Conservation (phyloP, 2,113 vertebrate species). For the Centropus bengalensis region DNA sequence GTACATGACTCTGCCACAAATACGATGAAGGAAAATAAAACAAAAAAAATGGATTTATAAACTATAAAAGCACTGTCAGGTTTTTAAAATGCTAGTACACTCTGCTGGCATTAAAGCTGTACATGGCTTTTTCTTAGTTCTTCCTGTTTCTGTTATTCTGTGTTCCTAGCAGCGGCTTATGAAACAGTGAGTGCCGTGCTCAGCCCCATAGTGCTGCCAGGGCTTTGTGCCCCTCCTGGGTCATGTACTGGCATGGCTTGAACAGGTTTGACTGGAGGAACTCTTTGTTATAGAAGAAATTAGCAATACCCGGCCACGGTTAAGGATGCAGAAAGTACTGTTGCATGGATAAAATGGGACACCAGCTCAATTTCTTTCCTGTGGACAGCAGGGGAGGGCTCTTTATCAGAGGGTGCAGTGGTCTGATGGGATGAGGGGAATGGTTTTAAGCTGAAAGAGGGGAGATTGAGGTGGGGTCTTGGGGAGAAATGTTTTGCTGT, state of each 20-base stretch:
- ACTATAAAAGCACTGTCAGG: neutral
- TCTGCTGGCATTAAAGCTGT: conserved; percentile 21
- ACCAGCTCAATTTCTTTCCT: neutral
- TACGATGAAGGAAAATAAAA: conserved; percentile 64
- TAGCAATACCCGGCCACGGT: neutral
- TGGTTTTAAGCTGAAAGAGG: no score
- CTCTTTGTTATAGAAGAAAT: neutral
- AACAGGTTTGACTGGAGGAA: neutral
- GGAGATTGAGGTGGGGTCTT: no score
- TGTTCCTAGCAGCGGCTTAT: neutral
- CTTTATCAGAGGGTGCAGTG: no score
- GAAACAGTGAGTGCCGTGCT: neutral
- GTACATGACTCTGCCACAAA: conserved; percentile 61
- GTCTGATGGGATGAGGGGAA: no score
- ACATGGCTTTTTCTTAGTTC: neutral
- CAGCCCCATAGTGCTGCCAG: neutral
- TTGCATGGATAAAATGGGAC: neutral
- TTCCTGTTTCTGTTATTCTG: neutral
- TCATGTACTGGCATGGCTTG: neutral
- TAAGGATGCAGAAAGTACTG: neutral
- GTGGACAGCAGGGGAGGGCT: neutral
- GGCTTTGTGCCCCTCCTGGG: neutral
- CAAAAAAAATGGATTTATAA: conserved; percentile 44
- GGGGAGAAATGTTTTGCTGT: no score
- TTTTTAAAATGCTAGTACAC: conserved; percentile 24